Base-by-base conservation (phyloP, 2,888 invertebrate species). In the Cancer borealis region DNA sequence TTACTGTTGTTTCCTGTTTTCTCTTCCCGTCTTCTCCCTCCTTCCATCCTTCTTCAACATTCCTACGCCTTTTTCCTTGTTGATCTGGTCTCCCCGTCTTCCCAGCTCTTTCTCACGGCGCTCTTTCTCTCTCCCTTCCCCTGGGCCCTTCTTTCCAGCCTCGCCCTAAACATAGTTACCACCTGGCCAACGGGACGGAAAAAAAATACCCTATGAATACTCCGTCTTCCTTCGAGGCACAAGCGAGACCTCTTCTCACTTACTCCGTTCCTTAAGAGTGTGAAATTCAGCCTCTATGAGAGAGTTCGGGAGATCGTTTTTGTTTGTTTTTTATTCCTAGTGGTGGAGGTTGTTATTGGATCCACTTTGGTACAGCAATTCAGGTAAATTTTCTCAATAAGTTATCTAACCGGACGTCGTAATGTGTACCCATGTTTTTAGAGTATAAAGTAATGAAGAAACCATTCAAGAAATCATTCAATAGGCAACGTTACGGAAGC, bases 401-500 rank as follows among this genome's bases (percentile, higher is more conserved):
- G 79, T 79, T 30, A 30, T 30, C 5, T 79, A 26, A 26, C 26
- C 30, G 6, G 30, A 26, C 8, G 14, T 26, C 12, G 30, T 6
- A 79, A 79, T 30, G 30, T 26, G 30, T 79, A 6, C 12, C 79
- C 26, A 79, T 5, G 79, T 30, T 30, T 12, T 5, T 12, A 30
- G 66, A 66, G n/a, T 66, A n/a, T 2, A n/a, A 66, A 66, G 66
- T 66, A 66, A 66, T 66, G n/a, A 66, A n/a, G 66, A 66, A 21
- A 66, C 66, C n/a, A n/a, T 66, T 66, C 66, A 66, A n/a, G 66
- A 66, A 21, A 66, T n/a, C n/a, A n/a, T 66, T 66, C 66, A 66
- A 66, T n/a, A n/a, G 66, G n/a, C 21, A 66, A 66, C n/a, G n/a
- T 66, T 66, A 66, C 17, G 14, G n/a, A 66, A 66, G 21, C 66